Evolutionary conservation across 2,113 vertebrate species (phyloP), one percentile per base, ranked within the genome.

Genomic region (Tilapia sparmanii): DNA sequence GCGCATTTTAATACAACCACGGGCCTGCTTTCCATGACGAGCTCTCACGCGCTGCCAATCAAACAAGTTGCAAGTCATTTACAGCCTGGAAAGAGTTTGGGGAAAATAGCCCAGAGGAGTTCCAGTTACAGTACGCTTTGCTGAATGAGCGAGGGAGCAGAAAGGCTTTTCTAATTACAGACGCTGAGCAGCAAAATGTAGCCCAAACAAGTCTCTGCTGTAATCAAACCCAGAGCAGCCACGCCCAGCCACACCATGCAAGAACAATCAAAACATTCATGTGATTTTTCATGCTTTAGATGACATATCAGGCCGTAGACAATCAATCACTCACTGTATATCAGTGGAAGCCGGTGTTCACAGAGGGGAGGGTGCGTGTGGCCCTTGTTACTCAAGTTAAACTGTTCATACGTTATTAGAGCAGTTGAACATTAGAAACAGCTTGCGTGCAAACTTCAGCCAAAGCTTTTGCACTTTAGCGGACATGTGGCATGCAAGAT

Each of bases 81-180:
- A 84, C 88, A 86, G 89, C 87, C 66, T 87, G 85, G 90, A 59
- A 86, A 76, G 87, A 90, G 76, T 88, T 90, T 61, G 53, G 11
- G 80, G 86, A 80, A 87, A 86, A 87, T 47, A 78, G 80, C 91
- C 89, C 68, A 7, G 85, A 86, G 90, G 68, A 80, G 71, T 90
- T 90, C 38, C 24, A 68, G 83, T 89, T 87, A 73, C 89, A 88
- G 80, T 89, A 68, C 7, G 11, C 6, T 87, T 85, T 19, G 29
- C 88, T 84, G 80, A 86, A 38, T 29, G 80, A 88, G 82, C 4
- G 6, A 87, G 76, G 84, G 57, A 81, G 87, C 86, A 85, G 80
- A 82, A 89, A 90, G 55, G 76, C 78, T 85, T 86, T 90, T 85
- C 87, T 93, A 91, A 94, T 93, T 93, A 90, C 89, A 85, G 90